phyloP scores from a whole-genome alignment of 2,888 invertebrate genomes.

The Rhagonycha lutea region DNA sequence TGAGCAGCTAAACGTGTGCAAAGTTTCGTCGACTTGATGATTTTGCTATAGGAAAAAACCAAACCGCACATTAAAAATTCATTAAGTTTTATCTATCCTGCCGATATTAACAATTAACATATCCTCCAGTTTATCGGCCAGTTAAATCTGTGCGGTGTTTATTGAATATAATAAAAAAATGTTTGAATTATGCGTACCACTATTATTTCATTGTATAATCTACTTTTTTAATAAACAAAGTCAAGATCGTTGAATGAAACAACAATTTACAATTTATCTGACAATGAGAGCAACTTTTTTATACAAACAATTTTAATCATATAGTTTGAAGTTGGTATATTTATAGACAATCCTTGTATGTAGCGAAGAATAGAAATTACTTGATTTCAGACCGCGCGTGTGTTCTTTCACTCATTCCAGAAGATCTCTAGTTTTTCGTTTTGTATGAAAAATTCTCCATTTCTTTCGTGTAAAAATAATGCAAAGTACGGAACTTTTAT shows the following conservation, averaged over 20 bases:
- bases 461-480: background rate
- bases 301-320: slow-evolving; percentile 42
- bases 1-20: background rate
- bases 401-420: slow-evolving; percentile 32
- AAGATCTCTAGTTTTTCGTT: background rate
- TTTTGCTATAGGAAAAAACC: background rate
- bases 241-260: slow-evolving; percentile 39
- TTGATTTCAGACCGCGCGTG: slow-evolving; percentile 41
- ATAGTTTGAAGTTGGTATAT: slow-evolving; percentile 43
- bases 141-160: background rate
- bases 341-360: slow-evolving; percentile 38
- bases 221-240: slow-evolving; percentile 29
- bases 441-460: background rate
- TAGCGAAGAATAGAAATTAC: slow-evolving; percentile 43
- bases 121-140: background rate
- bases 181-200: slow-evolving; percentile 17
- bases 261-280: slow-evolving; percentile 41
- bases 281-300: slow-evolving; percentile 41
- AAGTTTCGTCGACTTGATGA: background rate
- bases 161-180: slow-evolving; percentile 11
- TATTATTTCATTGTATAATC: slow-evolving; percentile 25
- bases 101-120: background rate
- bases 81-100: background rate
- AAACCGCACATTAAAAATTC: background rate
- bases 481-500: background rate